Evolutionary conservation across 2,888 invertebrate species (phyloP).

Genomic region (Stenodema calcarata): DNA sequence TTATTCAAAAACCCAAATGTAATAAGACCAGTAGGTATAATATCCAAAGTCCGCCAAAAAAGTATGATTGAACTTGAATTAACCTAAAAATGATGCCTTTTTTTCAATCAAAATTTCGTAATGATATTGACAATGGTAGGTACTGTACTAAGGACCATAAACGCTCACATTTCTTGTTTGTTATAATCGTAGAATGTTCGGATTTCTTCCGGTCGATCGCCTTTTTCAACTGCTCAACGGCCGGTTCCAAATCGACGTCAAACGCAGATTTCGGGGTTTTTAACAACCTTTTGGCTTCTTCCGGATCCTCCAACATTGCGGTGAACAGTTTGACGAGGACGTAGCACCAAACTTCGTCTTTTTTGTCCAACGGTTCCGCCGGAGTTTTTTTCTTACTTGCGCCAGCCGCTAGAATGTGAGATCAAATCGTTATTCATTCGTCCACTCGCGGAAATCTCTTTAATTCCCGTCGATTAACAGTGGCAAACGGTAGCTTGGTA

Average conservation of each 20-base stretch:
- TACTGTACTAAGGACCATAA: no score
- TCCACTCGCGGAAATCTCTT: no score
- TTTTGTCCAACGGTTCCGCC: slow-evolving; percentile 12
- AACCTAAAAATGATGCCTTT: no score
- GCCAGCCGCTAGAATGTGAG: not conserved
- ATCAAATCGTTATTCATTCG: no score
- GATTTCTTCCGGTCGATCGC: not conserved
- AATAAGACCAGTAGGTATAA: not conserved
- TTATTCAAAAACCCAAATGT: not conserved
- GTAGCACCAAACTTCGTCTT: slow-evolving; percentile 34
- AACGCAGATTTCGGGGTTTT: not conserved
- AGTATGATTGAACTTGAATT: not conserved
- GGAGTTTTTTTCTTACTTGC: not conserved
- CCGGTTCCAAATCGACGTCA: slow-evolving; percentile 10
- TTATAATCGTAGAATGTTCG: not conserved
- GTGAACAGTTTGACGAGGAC: slow-evolving; percentile 31
- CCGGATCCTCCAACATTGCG: slow-evolving; percentile 14
- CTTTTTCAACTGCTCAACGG: not conserved
- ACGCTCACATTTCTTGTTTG: not conserved
- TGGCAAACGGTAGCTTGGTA: no score
- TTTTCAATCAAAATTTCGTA: no score
- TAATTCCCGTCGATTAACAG: no score
- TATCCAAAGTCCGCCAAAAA: not conserved
- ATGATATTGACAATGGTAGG: no score
- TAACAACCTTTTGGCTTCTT: slow-evolving; percentile 10